A percentile compares a stretch with the other conserved stretches of the same genome.
Conservation (phyloP, 2,113 vertebrate species). For the Xiphophorus hellerii region DNA sequence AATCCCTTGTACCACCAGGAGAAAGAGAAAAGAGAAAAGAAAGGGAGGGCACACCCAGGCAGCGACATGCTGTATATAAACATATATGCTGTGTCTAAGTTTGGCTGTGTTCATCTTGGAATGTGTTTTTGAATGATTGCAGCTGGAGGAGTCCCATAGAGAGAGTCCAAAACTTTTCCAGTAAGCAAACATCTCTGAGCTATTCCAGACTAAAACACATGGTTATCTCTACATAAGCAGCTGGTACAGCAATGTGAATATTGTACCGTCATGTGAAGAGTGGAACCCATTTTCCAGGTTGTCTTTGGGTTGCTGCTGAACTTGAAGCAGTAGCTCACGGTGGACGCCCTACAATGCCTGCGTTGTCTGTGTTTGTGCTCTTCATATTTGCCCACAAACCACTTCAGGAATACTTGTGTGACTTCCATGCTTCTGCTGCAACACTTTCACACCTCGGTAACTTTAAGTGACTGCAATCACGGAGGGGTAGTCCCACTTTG, state of each 20-base stretch:
- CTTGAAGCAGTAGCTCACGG: not conserved
- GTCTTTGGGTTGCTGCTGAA: slow-evolving; percentile 7
- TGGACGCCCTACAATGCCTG: slow-evolving; percentile 15
- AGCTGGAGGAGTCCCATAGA: slow-evolving; percentile 17
- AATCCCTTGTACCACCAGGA: slow-evolving; percentile 51
- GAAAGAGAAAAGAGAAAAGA: slow-evolving; percentile 12
- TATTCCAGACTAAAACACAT: not conserved
- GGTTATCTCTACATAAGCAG: slow-evolving; percentile 12
- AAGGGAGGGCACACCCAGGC: not conserved
- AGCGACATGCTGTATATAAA: not conserved
- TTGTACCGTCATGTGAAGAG: not conserved
- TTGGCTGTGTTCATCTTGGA: not conserved
- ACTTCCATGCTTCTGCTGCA: slow-evolving; percentile 8
- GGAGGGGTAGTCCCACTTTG: slow-evolving; percentile 37
- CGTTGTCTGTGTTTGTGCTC: slow-evolving; percentile 23
- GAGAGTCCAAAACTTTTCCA: slow-evolving; percentile 16
- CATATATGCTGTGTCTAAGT: slow-evolving; percentile 7
- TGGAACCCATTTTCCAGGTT: slow-evolving; percentile 11
- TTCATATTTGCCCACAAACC: slow-evolving; percentile 1
- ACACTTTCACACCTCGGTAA: slow-evolving; percentile 30
- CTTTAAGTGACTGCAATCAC: slow-evolving; percentile 45
- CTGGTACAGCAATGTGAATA: not conserved
- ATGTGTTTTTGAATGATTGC: slow-evolving; percentile 2
- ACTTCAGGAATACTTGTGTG: slow-evolving; percentile 3
- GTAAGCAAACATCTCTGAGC: not conserved